A percentile compares a stretch with the other conserved stretches of the same genome.
Evolutionary conservation across 2,113 vertebrate genomes (phyloP).

Genomic region (Pterocles gutturalis): DNA sequence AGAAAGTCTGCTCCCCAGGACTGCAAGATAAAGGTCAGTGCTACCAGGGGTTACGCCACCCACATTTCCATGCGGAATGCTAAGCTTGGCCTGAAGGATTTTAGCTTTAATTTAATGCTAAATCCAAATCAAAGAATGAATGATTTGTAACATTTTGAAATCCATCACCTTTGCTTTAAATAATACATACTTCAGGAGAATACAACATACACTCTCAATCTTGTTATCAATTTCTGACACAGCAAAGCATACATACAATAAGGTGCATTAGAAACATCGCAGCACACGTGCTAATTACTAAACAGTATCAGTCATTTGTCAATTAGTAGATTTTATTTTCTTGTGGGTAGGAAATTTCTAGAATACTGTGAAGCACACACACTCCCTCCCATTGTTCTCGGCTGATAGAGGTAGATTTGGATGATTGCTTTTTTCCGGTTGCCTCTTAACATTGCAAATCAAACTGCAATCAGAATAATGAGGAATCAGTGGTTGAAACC

Average conservation of each 20-base stretch:
- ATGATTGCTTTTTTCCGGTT: conserved; percentile 49
- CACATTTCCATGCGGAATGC: accelerated
- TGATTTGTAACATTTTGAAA: neutral
- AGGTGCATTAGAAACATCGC: neutral
- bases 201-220: neutral
- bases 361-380: neutral
- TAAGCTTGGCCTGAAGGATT: neutral
- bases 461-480: conserved; percentile 81
- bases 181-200: neutral
- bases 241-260: neutral
- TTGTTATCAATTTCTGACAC: neutral
- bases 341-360: conserved; percentile 42
- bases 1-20: neutral
- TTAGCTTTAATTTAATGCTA: neutral
- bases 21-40: too few relatives aligned
- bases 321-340: neutral
- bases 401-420: conserved; percentile 43
- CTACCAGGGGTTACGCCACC: accelerated
- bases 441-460: conserved; percentile 73
- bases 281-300: neutral
- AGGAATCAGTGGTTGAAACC: conserved; percentile 71
- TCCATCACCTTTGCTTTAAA: neutral
- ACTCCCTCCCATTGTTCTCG: conserved; percentile 16
- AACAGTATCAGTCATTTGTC: conserved; percentile 9
- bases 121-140: neutral